phyloP scores from a whole-genome alignment of 2,797 vertebrate species.

The Otolemur crassicaudatus region DNA sequence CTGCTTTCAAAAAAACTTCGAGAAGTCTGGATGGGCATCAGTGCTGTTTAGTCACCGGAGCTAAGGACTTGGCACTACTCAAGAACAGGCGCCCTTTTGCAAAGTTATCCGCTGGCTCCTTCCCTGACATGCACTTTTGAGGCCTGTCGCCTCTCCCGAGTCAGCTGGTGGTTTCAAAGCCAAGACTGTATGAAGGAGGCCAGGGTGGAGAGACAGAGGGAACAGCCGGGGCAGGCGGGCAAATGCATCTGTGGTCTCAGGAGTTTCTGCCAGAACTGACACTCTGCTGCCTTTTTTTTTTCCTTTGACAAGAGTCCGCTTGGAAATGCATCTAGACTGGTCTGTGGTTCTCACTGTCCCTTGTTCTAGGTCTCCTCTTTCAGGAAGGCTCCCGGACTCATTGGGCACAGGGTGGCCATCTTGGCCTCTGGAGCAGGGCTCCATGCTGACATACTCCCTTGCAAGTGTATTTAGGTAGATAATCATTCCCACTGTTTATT shows the following conservation, averaged over 20 bases:
- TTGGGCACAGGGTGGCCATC: rapidly evolving
- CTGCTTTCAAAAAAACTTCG: neutral
- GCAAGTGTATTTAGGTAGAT: neutral
- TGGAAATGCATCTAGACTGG: neutral
- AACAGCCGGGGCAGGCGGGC: conserved; percentile 18
- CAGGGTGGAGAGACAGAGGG: neutral
- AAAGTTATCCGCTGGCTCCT: neutral
- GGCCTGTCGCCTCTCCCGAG: conserved; percentile 32
- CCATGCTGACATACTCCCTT: neutral
- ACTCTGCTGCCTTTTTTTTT: neutral
- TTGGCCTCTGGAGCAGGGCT: neutral
- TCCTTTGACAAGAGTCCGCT: neutral
- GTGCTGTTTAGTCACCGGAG: neutral
- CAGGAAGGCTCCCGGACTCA: neutral
- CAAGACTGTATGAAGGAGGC: neutral
- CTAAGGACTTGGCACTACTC: neutral
- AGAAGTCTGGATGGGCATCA: neutral
- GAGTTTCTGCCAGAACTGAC: conserved; percentile 34
- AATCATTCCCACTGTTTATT: rapidly evolving
- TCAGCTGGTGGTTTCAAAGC: conserved; percentile 43
- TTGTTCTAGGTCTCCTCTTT: neutral
- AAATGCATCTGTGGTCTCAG: conserved; percentile 38
- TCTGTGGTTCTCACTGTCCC: neutral
- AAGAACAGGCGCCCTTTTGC: neutral
- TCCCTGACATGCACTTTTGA: neutral